Evolutionary conservation across 2,888 invertebrate genomes (phyloP).

Genomic region (Cremastinae sp.): DNA sequence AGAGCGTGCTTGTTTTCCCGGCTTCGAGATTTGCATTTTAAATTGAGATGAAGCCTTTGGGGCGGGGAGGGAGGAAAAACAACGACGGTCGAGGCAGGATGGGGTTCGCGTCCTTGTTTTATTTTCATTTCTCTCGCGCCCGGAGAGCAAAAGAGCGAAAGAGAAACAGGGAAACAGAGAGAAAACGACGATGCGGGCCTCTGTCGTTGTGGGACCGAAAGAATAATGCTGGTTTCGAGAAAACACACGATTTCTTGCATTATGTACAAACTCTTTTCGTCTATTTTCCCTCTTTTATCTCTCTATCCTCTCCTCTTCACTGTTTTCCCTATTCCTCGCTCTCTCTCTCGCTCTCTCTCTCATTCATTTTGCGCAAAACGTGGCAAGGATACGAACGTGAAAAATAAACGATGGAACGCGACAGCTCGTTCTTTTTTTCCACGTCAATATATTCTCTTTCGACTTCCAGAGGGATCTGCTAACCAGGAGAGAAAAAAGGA

Average conservation of each 20-base stretch:
- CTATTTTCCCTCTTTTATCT: conserved; percentile 64
- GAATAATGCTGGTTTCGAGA: not conserved
- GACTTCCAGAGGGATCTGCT: conserved; percentile 11
- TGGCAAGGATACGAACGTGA: not conserved
- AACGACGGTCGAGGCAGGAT: conserved; percentile 57
- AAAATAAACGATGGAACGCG: not conserved
- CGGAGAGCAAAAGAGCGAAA: not conserved
- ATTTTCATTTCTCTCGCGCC: conserved; percentile 47
- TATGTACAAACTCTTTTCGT: conserved; percentile 64
- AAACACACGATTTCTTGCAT: conserved; percentile 71
- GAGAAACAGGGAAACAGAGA: not conserved
- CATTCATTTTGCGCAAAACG: conserved; percentile 13
- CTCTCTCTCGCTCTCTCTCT: too few species aligned
- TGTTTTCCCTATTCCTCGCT: too few species aligned
- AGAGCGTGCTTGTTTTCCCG: conserved; percentile 53
- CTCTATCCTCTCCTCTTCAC: too few species aligned
- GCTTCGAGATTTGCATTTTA: conserved; percentile 75
- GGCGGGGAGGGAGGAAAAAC: conserved; percentile 25
- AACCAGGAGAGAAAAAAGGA: too few species aligned
- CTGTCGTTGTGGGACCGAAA: not conserved
- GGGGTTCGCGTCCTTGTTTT: conserved; percentile 22
- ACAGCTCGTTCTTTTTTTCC: conserved; percentile 5
- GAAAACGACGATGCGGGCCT: not conserved
- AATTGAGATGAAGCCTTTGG: conserved; percentile 72
- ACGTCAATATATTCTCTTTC: not conserved